Evolutionary conservation across 2,113 vertebrate genomes (phyloP).

Genomic region (Atlantisia rogersi): DNA sequence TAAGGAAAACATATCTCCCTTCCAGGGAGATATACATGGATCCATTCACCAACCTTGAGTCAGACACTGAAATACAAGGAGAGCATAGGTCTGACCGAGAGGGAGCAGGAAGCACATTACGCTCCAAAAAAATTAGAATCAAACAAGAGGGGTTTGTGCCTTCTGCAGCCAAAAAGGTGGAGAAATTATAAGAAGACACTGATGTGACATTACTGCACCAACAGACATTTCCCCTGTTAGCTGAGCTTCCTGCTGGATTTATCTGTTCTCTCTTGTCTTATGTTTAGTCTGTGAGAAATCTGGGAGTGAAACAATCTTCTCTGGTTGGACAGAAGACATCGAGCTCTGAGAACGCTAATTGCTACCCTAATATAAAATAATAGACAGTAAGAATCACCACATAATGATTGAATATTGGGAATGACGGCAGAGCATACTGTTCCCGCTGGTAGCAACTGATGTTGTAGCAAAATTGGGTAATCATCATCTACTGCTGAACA

Average conservation of each 20-base stretch:
- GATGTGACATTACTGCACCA: neutral
- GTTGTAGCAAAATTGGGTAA: neutral
- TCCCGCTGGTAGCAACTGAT: neutral
- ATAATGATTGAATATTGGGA: neutral
- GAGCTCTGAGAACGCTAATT: neutral
- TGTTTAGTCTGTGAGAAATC: neutral
- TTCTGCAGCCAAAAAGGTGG: neutral
- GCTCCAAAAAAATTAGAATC: neutral
- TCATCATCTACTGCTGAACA: neutral
- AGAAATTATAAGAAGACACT: neutral
- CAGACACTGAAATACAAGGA: neutral
- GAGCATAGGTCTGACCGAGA: neutral
- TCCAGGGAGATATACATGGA: neutral
- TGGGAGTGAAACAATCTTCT: neutral
- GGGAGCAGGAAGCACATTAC: neutral
- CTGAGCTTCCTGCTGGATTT: neutral
- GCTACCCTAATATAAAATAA: neutral
- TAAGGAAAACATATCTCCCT: neutral
- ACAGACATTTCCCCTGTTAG: neutral
- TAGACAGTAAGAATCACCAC: neutral
- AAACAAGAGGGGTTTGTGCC: neutral
- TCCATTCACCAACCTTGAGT: neutral
- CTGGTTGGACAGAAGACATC: neutral
- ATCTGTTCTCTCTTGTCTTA: neutral
- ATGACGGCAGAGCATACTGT: neutral